Conservation (phyloP, 1,140 invertebrate genomes). For the Drosophila busckii region DNA sequence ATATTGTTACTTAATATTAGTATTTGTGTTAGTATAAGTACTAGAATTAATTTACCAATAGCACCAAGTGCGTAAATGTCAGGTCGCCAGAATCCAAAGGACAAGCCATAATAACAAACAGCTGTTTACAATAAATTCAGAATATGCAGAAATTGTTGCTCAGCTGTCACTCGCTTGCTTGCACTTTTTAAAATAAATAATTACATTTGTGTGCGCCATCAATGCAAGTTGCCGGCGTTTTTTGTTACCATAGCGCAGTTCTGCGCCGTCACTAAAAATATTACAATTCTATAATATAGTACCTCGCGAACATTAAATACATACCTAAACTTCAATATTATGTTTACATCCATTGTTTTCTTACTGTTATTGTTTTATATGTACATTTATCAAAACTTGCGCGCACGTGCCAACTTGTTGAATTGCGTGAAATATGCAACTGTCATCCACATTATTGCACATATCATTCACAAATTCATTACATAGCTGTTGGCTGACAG, state of each 20-base stretch:
- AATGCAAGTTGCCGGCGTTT: slow-evolving; percentile 86
- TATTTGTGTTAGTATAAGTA: neutral
- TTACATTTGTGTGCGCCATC: slow-evolving; percentile 79
- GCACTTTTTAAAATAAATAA: slow-evolving; percentile 81
- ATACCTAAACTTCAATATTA: slow-evolving; percentile 70
- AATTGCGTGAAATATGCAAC: slow-evolving; percentile 57
- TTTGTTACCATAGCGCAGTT: slow-evolving; percentile 90
- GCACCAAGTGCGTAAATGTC: slow-evolving; percentile 96
- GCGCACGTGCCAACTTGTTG: neutral
- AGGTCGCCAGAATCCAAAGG: slow-evolving; percentile 85
- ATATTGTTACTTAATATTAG: neutral
- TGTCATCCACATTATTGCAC: slow-evolving; percentile 7
- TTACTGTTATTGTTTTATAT: slow-evolving; percentile 3
- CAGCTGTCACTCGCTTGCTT: slow-evolving; percentile 91
- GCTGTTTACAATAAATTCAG: neutral
- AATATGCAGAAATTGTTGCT: slow-evolving; percentile 92
- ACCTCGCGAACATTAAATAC: neutral
- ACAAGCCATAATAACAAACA: slow-evolving; percentile 24
- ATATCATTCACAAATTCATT: neutral
- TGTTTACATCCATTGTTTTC: slow-evolving; percentile 42
- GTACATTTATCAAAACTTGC: too few species aligned
- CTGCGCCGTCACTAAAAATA: slow-evolving; percentile 88
- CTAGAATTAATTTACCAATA: slow-evolving; percentile 82
- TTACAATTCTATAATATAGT: neutral
- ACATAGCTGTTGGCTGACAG: neutral